Evolutionary conservation across 2,113 vertebrate genomes (phyloP).

Genomic region (Petroica traversi): DNA sequence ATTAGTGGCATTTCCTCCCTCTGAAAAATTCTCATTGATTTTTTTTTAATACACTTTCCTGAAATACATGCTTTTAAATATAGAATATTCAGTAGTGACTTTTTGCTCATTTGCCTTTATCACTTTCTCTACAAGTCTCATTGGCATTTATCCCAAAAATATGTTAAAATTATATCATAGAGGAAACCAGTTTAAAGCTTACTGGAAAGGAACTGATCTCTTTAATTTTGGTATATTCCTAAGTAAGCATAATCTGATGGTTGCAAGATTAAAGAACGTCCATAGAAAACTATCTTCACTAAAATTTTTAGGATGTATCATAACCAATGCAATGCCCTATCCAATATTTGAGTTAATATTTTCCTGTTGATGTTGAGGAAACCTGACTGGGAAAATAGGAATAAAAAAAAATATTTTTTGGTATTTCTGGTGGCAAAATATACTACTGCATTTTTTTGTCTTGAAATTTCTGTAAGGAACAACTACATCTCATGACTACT

Average conservation of each 20-base stretch:
- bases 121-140: background rate
- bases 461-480: background rate
- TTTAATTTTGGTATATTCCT: background rate
- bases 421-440: background rate
- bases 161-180: slow-evolving; percentile 6
- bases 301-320: background rate
- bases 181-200: background rate
- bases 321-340: background rate
- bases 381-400: background rate
- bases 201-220: background rate
- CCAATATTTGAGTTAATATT: background rate
- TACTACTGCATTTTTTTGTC: background rate
- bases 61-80: background rate
- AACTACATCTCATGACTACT: fast-evolving
- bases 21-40: background rate
- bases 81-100: background rate
- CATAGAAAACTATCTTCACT: background rate
- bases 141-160: background rate
- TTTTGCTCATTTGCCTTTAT: background rate
- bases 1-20: background rate
- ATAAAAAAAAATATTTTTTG: background rate
- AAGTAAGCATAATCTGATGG: background rate
- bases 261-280: background rate
- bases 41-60: background rate
- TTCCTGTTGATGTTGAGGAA: background rate